Conservation (phyloP, 2,113 vertebrate species). For the Murina feae region DNA sequence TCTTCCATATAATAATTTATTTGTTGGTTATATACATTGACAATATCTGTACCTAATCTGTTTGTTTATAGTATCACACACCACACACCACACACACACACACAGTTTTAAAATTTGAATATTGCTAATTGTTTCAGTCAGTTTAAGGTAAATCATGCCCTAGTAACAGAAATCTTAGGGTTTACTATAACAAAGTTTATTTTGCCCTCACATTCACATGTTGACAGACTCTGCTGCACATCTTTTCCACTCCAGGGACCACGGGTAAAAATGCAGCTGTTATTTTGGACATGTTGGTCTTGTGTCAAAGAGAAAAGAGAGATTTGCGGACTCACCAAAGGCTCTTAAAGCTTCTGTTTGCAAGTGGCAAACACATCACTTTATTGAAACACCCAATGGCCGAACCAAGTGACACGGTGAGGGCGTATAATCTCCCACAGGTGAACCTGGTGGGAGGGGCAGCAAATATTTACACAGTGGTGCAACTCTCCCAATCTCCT, state of each 20-base stretch:
- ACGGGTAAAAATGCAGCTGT: neutral
- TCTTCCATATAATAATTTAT: neutral
- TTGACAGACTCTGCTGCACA: neutral
- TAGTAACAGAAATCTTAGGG: neutral
- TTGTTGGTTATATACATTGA: neutral
- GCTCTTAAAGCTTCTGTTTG: neutral
- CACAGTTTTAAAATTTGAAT: neutral
- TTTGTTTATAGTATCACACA: neutral
- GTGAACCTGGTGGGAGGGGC: neutral
- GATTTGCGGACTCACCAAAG: neutral
- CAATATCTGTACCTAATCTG: neutral
- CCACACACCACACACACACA: too few relatives aligned
- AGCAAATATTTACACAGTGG: neutral
- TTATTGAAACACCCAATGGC: neutral
- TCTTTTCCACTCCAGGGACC: neutral
- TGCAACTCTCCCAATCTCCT: neutral
- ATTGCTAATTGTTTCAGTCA: neutral
- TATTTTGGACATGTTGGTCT: neutral
- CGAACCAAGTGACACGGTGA: neutral
- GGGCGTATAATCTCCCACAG: neutral
- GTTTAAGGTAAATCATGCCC: neutral
- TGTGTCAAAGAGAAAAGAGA: neutral
- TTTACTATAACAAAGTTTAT: neutral
- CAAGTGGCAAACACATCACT: neutral
- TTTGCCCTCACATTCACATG: neutral